Percentiles rank a stretch among this genome's conserved stretches.
Evolutionary conservation across 2,888 invertebrate genomes (phyloP).

Genomic region (Pandemis cinnamomeana): DNA sequence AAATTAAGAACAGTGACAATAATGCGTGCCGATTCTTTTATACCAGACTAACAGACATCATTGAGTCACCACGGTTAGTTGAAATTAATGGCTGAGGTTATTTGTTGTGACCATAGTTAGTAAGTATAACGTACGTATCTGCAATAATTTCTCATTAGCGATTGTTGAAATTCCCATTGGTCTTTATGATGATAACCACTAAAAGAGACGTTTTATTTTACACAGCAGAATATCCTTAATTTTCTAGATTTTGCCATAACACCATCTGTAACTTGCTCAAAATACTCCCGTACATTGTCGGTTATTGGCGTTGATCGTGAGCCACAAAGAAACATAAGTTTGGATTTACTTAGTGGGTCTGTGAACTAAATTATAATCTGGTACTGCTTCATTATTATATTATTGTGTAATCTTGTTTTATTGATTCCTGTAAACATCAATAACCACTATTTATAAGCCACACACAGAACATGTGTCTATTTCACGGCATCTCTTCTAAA

Average conservation of each 20-base stretch:
- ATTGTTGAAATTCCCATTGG: conserved; percentile 49
- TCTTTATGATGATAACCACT: conserved; percentile 31
- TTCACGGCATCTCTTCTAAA: not conserved
- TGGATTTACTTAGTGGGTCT: not conserved
- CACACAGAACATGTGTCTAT: not conserved
- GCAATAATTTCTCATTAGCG: conserved; percentile 66
- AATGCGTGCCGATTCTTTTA: conserved; percentile 82
- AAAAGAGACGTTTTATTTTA: not conserved
- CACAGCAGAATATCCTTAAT: not conserved
- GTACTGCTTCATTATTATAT: not conserved
- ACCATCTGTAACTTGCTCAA: conserved; percentile 21
- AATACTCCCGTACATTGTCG: conserved; percentile 45
- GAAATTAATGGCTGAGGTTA: conserved; percentile 79
- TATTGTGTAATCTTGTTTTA: not conserved
- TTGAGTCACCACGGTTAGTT: conserved; percentile 82
- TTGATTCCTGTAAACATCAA: conserved; percentile 57
- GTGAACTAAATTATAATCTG: not conserved
- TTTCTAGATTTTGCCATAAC: conserved; percentile 18
- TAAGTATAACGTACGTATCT: conserved; percentile 56
- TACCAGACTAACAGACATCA: conserved; percentile 75
- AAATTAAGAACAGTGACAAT: conserved; percentile 77
- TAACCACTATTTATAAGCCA: not conserved
- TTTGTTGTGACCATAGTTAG: conserved; percentile 79
- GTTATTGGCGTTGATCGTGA: conserved; percentile 70
- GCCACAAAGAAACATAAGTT: conserved; percentile 25